A percentile compares a stretch with the other conserved stretches of the same genome.
These are phyloP conservation scores for Tortricodes alternella DNA, from an alignment of 2,888 invertebrate genomes.

Conservation along the genomic window DNA sequence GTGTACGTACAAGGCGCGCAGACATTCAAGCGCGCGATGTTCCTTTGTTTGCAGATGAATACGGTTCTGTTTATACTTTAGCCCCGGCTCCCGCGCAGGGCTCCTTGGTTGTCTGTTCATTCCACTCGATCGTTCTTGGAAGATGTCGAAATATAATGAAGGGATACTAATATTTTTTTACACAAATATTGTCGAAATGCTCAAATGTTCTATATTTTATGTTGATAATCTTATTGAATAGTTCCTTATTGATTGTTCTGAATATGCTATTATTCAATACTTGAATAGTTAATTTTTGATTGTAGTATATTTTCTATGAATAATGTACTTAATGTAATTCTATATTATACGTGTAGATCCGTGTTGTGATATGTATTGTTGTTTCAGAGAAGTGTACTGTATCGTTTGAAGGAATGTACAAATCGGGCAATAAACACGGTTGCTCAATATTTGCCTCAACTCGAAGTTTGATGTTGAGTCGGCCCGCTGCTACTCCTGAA, in stretches of 20 bases:
- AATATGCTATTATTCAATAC: conserved; percentile 62
- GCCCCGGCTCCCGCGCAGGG: neutral
- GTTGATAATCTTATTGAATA: conserved; percentile 75
- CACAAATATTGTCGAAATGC: conserved; percentile 74
- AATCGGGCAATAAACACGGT: conserved; percentile 63
- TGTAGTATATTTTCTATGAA: conserved; percentile 57
- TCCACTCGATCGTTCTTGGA: conserved; percentile 49
- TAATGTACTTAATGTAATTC: conserved; percentile 51
- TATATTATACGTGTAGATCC: conserved; percentile 61
- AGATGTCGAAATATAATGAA: conserved; percentile 53
- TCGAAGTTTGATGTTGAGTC: conserved; percentile 32
- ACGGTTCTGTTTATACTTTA: no score
- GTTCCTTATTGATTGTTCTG: conserved; percentile 70
- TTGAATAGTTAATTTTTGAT: conserved; percentile 61
- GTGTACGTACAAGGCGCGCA: no score
- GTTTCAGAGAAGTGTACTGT: conserved; percentile 60
- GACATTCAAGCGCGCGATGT: no score
- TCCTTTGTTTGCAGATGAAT: no score
- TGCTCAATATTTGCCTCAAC: conserved; percentile 61
- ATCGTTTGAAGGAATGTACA: conserved; percentile 62
- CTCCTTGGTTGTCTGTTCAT: conserved; percentile 38
- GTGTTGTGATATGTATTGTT: conserved; percentile 78
- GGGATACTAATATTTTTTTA: conserved; percentile 73
- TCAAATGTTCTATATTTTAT: conserved; percentile 77
- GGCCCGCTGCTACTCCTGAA: conserved; percentile 48